Percentiles rank a stretch among this genome's conserved stretches.
Conservation (phyloP, 2,888 invertebrate genomes). For the Aporophyla lueneburgensis region DNA sequence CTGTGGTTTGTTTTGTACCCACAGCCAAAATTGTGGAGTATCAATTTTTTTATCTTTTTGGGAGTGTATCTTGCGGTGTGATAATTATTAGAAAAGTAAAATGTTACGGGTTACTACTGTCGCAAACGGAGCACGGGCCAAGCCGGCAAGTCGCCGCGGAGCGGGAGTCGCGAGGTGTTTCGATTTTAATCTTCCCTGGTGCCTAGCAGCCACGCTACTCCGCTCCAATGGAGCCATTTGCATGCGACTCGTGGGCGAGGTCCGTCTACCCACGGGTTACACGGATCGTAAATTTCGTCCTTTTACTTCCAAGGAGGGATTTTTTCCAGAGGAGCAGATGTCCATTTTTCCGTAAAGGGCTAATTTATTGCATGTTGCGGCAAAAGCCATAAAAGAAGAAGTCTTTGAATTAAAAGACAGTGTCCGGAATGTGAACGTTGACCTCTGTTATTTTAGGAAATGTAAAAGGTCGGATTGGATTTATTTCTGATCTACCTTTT, state of each 20-base stretch:
- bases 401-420: slow-evolving; percentile 84
- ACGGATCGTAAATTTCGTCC: slow-evolving; percentile 89
- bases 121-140: slow-evolving; percentile 11
- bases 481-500: slow-evolving; percentile 63
- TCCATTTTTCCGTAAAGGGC: slow-evolving; percentile 87
- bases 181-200: slow-evolving; percentile 82
- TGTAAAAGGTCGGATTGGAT: slow-evolving; percentile 48
- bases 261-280: slow-evolving; percentile 88
- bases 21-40: background rate
- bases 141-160: slow-evolving; percentile 28
- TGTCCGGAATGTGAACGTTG: slow-evolving; percentile 80
- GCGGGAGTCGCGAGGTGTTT: slow-evolving; percentile 79
- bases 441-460: slow-evolving; percentile 74
- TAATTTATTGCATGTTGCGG: slow-evolving; percentile 88
- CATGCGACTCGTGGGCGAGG: slow-evolving; percentile 88
- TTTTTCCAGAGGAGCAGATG: slow-evolving; percentile 88
- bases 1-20: background rate
- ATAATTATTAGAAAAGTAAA: slow-evolving; percentile 10
- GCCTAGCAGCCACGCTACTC: slow-evolving; percentile 78
- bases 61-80: background rate
- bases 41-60: background rate
- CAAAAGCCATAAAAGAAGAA: slow-evolving; percentile 83
- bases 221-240: slow-evolving; percentile 88
- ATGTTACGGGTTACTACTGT: slow-evolving; percentile 26
- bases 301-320: slow-evolving; percentile 87